Evolutionary conservation across 2,888 invertebrate species (phyloP), one percentile per base, ranked within the genome.

Genomic region (Erebia ligea): DNA sequence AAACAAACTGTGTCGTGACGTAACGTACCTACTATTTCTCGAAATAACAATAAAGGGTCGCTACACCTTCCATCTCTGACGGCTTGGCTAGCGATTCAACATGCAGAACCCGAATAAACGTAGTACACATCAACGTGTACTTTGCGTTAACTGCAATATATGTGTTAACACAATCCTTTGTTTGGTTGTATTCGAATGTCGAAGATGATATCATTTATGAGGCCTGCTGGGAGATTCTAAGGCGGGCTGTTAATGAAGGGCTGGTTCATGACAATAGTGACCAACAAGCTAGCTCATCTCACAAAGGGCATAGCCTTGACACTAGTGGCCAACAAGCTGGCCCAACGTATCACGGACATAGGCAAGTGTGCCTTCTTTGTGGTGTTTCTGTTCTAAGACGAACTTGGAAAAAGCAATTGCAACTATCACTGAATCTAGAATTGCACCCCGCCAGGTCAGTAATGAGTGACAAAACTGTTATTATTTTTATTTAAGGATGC

Each of bases 131-230:
- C n/a, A n/a, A n/a, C 25, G 25, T 25, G n/a, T n/a, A n/a, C n/a
- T n/a, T n/a, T n/a, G n/a, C n/a, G n/a, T n/a, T n/a, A n/a, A n/a
- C n/a, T n/a, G n/a, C n/a, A n/a, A n/a, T 25, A 25, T 25, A 25
- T 25, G 25, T 25, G 25, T 25, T 25, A 25, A 25, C 25, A 25
- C 25, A 25, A 25, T 25, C 25, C 34, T 5, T 34, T 6, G 34
- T 34, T 34, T 34, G 34, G 34, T 34, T 34, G 34, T 34, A 34
- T 34, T 34, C 6, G 34, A 6, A 34, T 34, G 34, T 6, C 34
- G 66, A 73, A 57, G 73, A 70, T 54, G 70, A 73, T 40, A 62
- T 59, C 59, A 40, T 70, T 34, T 73, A 70, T 70, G 73, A 70
- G 59, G 67, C 70, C 11, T 73, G 73, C 21, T 50, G 67, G 50